Percentiles rank a stretch among this genome's conserved stretches.
Conservation (phyloP, 2,797 vertebrate genomes). For the Scleropages formosus region DNA sequence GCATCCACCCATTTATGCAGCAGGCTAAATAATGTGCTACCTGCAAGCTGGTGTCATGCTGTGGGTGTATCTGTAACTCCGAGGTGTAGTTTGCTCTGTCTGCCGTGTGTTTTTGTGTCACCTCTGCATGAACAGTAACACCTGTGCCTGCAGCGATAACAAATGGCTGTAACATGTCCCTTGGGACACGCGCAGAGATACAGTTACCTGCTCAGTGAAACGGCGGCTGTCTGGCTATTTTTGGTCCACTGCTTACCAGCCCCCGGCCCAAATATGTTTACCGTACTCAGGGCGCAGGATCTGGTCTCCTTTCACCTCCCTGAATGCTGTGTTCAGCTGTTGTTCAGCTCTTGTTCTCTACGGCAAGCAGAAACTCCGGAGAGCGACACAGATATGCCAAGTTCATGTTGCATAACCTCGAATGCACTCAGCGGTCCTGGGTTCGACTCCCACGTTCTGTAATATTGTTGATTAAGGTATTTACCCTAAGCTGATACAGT, state of each 20-base stretch:
- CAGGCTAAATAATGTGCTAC: no score
- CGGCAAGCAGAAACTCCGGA: background rate
- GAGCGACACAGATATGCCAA: no score
- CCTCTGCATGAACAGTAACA: no score
- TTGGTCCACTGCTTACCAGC: background rate
- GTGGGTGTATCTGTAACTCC: no score
- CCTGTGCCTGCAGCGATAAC: background rate
- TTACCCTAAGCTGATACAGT: no score
- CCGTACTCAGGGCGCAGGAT: background rate
- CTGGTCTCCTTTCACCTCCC: constrained; percentile 18
- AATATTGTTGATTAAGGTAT: no score
- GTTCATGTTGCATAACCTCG: no score
- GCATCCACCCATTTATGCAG: no score
- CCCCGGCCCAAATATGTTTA: background rate
- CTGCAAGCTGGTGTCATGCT: no score
- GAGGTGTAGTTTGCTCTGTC: background rate
- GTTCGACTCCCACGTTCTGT: no score
- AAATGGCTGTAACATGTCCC: background rate
- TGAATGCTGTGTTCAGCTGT: background rate
- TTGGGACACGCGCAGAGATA: background rate
- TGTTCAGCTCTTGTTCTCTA: background rate
- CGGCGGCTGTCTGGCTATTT: background rate
- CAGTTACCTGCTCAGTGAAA: background rate
- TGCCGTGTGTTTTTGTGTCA: background rate
- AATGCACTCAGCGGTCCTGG: no score